Percentiles rank a stretch among this genome's conserved stretches.
phyloP scores from a whole-genome alignment of 2,888 invertebrate species.

The Zygaena filipendulae region DNA sequence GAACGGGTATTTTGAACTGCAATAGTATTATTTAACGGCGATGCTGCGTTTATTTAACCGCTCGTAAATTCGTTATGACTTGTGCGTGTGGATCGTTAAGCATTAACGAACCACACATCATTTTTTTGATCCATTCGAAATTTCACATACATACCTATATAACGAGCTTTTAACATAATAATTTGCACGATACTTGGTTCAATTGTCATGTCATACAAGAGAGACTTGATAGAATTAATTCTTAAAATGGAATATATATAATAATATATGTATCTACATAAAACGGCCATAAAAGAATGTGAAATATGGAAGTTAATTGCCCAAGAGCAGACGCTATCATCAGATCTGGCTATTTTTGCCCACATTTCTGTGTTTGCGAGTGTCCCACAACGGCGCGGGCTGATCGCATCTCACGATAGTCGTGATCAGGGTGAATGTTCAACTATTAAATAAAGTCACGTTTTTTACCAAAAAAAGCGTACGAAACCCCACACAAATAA shows the following conservation, averaged over 20 bases:
- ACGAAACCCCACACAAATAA: slow-evolving; percentile 41
- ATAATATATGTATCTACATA: too few relatives aligned
- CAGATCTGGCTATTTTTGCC: slow-evolving; percentile 22
- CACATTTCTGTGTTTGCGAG: slow-evolving; percentile 33
- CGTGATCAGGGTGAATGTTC: slow-evolving; percentile 46
- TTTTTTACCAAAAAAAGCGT: slow-evolving; percentile 37
- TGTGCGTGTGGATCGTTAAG: slow-evolving; percentile 46
- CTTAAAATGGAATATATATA: too few relatives aligned
- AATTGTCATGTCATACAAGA: too few relatives aligned
- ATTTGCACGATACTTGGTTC: too few relatives aligned
- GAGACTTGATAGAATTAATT: slow-evolving; percentile 1
- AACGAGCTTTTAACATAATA: too few relatives aligned
- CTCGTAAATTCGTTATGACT: slow-evolving; percentile 53
- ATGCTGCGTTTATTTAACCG: slow-evolving; percentile 60
- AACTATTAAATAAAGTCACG: slow-evolving; percentile 42
- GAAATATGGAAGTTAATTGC: slow-evolving; percentile 52
- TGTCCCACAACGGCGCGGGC: slow-evolving; percentile 23
- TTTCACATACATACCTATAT: too few relatives aligned
- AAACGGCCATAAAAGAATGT: too few relatives aligned
- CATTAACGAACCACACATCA: slow-evolving; percentile 32
- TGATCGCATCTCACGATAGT: slow-evolving; percentile 40
- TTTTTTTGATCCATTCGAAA: too few relatives aligned
- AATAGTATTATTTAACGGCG: slow-evolving; percentile 45
- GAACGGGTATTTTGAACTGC: slow-evolving; percentile 35
- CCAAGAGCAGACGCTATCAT: slow-evolving; percentile 20